A percentile compares a stretch with the other conserved stretches of the same genome.
phyloP scores from a whole-genome alignment of 2,113 vertebrate species.

The Noturus placidus region DNA sequence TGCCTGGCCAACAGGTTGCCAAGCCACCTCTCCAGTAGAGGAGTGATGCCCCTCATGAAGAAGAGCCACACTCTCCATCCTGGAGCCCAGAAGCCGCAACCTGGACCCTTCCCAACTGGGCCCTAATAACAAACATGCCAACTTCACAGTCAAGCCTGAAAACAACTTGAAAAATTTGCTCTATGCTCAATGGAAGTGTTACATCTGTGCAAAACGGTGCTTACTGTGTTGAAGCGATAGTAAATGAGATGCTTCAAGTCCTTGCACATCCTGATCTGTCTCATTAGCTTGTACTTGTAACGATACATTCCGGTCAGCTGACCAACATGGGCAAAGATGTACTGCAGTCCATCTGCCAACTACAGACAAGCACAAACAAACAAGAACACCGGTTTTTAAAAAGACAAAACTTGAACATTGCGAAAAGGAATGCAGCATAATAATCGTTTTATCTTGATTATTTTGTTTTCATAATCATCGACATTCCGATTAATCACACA shows the following conservation, averaged over 20 bases:
- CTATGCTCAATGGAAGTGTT: not conserved
- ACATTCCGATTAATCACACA: too few relatives aligned
- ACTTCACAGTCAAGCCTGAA: not conserved
- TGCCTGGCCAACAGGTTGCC: conserved; percentile 97
- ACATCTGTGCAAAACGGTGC: conserved; percentile 48
- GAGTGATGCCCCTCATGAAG: conserved; percentile 99
- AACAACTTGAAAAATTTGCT: not conserved
- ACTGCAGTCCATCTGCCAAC: conserved; percentile 94
- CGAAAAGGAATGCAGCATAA: too few relatives aligned
- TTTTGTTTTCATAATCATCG: too few relatives aligned
- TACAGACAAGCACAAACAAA: conserved; percentile 54
- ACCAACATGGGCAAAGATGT: conserved; percentile 98
- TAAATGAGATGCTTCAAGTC: conserved; percentile 99
- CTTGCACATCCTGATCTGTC: conserved; percentile 99
- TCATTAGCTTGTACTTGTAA: conserved; percentile 99
- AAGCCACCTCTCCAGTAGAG: conserved; percentile 94
- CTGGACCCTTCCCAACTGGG: conserved; percentile 96
- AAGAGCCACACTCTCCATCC: conserved; percentile 99
- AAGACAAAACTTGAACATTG: too few relatives aligned
- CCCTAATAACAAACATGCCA: conserved; percentile 71
- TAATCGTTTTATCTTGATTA: too few relatives aligned
- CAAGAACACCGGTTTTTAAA: not conserved
- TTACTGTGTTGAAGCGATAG: conserved; percentile 97
- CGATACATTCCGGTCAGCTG: conserved; percentile 98
- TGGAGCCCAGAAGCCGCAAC: conserved; percentile 98